These are phyloP conservation scores for Drosophila nr. perissopoda DNA, from an alignment of 2,888 invertebrate species.

Conservation along the genomic window DNA sequence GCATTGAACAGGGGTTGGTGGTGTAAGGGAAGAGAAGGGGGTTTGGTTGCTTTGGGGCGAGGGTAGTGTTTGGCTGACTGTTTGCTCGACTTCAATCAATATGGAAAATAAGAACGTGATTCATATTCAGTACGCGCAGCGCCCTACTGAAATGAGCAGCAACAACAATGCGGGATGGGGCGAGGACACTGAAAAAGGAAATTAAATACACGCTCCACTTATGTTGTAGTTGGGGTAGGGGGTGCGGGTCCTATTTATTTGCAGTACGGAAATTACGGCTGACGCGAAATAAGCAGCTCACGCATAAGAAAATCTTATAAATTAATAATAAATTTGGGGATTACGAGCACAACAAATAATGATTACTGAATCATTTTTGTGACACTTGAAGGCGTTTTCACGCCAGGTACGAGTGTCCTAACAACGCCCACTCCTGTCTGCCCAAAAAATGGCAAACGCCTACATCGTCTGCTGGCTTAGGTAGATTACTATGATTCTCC, in stretches of 20 bases:
- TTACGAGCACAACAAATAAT: slow-evolving; percentile 18
- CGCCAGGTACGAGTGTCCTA: not conserved
- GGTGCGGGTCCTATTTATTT: slow-evolving; percentile 31
- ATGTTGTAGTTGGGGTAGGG: not conserved
- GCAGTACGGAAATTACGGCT: slow-evolving; percentile 63
- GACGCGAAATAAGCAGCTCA: slow-evolving; percentile 23
- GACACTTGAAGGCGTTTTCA: not conserved
- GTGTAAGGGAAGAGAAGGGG: too few relatives aligned
- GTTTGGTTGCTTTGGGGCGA: not conserved
- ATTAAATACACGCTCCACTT: slow-evolving; percentile 66
- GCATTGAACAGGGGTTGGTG: not conserved
- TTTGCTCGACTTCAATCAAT: slow-evolving; percentile 61
- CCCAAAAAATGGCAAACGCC: not conserved
- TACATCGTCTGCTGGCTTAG: not conserved
- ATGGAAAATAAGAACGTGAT: slow-evolving; percentile 69
- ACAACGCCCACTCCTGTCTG: not conserved
- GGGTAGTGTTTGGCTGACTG: not conserved
- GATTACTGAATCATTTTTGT: slow-evolving; percentile 15
- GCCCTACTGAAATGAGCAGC: slow-evolving; percentile 58
- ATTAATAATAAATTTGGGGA: slow-evolving; percentile 33
- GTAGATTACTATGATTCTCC: not conserved
- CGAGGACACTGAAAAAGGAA: slow-evolving; percentile 48
- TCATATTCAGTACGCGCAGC: slow-evolving; percentile 72
- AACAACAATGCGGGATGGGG: slow-evolving; percentile 10
- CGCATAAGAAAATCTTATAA: slow-evolving; percentile 31